phyloP scores from a whole-genome alignment of 2,113 vertebrate genomes.

The Phaethon lepturus region DNA sequence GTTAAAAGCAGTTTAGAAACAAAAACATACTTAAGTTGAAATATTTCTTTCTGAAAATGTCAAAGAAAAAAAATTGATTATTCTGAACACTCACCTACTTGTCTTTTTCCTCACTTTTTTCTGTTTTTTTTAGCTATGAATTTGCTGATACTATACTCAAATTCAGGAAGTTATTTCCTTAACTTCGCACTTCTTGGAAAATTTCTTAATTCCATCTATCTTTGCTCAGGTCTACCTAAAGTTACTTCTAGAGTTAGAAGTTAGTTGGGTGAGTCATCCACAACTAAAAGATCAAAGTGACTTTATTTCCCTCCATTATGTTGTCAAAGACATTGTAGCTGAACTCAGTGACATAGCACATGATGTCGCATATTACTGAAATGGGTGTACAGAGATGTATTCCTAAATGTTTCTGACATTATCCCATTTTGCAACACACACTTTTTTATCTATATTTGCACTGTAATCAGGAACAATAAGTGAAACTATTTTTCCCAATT shows the following conservation, averaged over 20 bases:
- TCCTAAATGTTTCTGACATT: background rate
- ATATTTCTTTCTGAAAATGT: background rate
- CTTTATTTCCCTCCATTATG: background rate
- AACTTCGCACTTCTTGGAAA: background rate
- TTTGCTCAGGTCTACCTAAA: background rate
- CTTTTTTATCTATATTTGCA: background rate
- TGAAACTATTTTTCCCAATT: background rate
- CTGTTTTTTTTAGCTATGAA: background rate
- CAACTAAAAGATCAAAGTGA: background rate
- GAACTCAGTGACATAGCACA: background rate
- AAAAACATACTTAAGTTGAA: background rate
- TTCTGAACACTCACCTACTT: background rate
- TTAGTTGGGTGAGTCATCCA: background rate
- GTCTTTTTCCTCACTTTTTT: too few species aligned
- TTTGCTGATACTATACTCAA: background rate
- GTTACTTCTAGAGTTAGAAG: background rate
- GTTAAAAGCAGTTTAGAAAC: background rate
- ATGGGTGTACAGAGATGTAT: background rate
- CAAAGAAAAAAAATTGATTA: background rate
- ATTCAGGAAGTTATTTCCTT: background rate
- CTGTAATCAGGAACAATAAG: background rate
- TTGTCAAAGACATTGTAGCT: background rate
- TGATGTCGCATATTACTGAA: background rate
- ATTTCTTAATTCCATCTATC: background rate
- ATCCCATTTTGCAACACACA: background rate